These are phyloP conservation scores for Alloplasta piceator DNA, from an alignment of 2,888 invertebrate genomes.

Conservation along the genomic window DNA sequence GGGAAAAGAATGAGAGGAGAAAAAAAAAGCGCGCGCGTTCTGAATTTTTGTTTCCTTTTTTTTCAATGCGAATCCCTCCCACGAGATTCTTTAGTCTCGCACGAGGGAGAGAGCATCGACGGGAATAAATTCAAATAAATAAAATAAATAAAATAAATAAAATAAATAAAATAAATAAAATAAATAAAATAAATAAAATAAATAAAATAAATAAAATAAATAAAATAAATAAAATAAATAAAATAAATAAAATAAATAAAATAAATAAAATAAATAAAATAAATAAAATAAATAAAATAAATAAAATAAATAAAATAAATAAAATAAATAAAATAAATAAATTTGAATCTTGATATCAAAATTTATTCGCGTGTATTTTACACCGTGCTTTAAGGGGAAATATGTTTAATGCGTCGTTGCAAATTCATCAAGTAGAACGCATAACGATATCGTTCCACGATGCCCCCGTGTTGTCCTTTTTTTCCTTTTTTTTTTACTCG, in stretches of 20 bases:
- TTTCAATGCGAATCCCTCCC: slow-evolving; percentile 30
- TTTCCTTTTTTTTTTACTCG: slow-evolving; percentile 26
- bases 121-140: background rate
- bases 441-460: slow-evolving; percentile 37
- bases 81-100: slow-evolving; percentile 9
- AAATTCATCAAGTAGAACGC: slow-evolving; percentile 39
- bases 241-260: too few species aligned
- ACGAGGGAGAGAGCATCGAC: background rate
- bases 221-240: too few species aligned
- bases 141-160: too few species aligned
- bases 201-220: too few species aligned
- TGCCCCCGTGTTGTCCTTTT: slow-evolving; percentile 13
- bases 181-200: too few species aligned
- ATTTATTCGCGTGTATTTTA: background rate
- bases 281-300: too few species aligned
- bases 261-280: too few species aligned
- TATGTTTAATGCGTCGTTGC: slow-evolving; percentile 42
- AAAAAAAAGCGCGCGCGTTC: slow-evolving; percentile 17
- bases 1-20: slow-evolving; percentile 4
- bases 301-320: too few species aligned
- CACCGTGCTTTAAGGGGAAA: background rate
- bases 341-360: too few species aligned
- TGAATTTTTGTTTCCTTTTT: slow-evolving; percentile 13
- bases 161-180: too few species aligned
- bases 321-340: too few species aligned